Evolutionary conservation across 2,113 vertebrate species (phyloP).

Genomic region (Psophia crepitans): DNA sequence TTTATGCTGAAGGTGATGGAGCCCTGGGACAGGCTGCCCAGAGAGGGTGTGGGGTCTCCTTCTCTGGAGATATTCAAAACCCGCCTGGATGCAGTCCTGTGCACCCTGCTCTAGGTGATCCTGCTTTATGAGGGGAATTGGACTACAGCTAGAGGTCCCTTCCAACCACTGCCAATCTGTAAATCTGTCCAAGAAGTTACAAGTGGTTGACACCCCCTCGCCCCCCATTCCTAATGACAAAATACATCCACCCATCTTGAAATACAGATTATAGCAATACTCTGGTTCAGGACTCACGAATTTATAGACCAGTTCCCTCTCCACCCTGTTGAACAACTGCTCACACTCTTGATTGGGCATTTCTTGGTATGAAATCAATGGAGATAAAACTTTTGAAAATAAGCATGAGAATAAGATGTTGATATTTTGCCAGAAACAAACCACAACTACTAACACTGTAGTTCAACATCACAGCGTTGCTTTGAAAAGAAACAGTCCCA

Average conservation of each 20-base stretch:
- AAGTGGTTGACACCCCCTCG: not conserved
- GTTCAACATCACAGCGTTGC: not conserved
- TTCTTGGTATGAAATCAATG: not conserved
- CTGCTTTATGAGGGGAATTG: too few species aligned
- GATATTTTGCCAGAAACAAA: not conserved
- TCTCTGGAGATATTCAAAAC: too few species aligned
- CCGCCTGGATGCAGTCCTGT: too few species aligned
- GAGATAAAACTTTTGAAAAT: not conserved
- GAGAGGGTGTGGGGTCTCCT: too few species aligned
- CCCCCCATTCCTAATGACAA: not conserved
- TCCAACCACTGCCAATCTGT: too few species aligned
- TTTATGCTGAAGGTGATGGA: too few species aligned
- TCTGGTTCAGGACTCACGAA: not conserved
- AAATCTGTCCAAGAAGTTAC: not conserved
- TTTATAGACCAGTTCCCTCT: not conserved
- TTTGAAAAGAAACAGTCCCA: not conserved
- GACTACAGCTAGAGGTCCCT: too few species aligned
- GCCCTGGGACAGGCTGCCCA: too few species aligned
- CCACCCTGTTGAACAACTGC: not conserved
- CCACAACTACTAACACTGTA: not conserved
- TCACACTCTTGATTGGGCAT: not conserved
- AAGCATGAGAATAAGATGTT: not conserved
- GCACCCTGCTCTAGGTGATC: too few species aligned
- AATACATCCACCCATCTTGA: not conserved
- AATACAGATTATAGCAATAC: rapidly evolving